These are phyloP conservation scores for Camponotus vicinus DNA, from an alignment of 1,140 invertebrate species.

Conservation along the genomic window DNA sequence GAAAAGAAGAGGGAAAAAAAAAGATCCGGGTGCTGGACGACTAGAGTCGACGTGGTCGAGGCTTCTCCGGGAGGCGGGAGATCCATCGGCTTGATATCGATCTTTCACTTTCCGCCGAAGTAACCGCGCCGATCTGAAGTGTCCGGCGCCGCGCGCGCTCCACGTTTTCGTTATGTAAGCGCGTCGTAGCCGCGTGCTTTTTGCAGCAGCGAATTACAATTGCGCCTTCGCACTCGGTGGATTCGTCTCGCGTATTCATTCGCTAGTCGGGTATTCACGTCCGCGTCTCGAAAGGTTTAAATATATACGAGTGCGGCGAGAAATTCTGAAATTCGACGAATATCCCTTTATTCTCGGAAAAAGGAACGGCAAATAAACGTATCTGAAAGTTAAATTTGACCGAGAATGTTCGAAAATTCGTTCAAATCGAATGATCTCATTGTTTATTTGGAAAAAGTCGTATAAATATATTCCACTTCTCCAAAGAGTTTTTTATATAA, in stretches of 20 bases:
- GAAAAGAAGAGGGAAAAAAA: neutral
- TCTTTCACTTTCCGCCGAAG: neutral
- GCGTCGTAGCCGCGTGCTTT: constrained; percentile 19
- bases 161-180: constrained; percentile 61
- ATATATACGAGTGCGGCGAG: neutral
- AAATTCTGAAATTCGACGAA: neutral
- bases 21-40: neutral
- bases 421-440: neutral
- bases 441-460: neutral
- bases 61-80: neutral
- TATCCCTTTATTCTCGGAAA: neutral
- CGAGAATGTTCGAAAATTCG: neutral
- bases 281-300: neutral
- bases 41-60: neutral
- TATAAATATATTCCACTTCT: neutral
- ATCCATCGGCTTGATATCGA: neutral
- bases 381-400: neutral
- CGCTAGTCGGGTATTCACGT: too few species aligned
- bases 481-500: neutral
- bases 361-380: neutral
- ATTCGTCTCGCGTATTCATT: neutral
- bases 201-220: neutral
- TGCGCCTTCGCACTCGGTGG: too few species aligned
- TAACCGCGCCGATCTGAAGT: constrained; percentile 2
- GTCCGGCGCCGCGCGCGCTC: neutral